Evolutionary conservation across 2,888 invertebrate genomes (phyloP).

Genomic region (Macrophya annulata): DNA sequence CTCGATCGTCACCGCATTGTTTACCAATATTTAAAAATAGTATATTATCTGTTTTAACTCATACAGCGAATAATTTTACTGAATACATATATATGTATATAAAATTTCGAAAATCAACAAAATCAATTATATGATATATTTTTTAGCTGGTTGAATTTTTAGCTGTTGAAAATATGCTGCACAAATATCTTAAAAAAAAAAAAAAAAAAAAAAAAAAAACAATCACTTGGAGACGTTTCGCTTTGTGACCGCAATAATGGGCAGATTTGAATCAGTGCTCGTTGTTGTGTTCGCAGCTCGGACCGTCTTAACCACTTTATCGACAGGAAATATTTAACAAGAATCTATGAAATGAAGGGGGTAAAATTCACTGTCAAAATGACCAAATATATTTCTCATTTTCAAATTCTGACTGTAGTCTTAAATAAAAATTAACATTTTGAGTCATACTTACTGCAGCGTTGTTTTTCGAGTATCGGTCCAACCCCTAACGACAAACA

Average conservation of each 20-base stretch:
- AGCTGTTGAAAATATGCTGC: not conserved
- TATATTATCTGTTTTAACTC: not conserved
- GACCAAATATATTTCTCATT: not conserved
- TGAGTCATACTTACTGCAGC: not conserved
- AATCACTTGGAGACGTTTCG: slow-evolving; percentile 71
- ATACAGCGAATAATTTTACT: not conserved
- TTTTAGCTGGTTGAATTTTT: not conserved
- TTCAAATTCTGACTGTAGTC: not conserved
- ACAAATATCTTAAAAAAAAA: not conserved
- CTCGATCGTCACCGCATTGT: not conserved
- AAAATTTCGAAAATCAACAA: not conserved
- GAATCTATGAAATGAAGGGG: not conserved
- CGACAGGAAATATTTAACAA: not conserved
- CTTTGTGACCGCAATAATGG: slow-evolving; percentile 81
- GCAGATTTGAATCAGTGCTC: slow-evolving; percentile 74
- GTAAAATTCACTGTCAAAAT: not conserved
- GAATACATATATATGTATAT: not conserved
- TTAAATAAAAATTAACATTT: slow-evolving; percentile 15
- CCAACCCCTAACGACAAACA: slow-evolving; percentile 29
- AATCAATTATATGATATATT: not conserved
- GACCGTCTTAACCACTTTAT: slow-evolving; percentile 63
- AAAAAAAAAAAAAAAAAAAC: not conserved
- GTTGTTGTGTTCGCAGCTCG: slow-evolving; percentile 75
- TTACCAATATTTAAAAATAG: not conserved
- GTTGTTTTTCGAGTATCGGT: slow-evolving; percentile 14